These are phyloP conservation scores for Sus scrofa DNA, from an alignment of 2,113 vertebrate species.

Conservation along the genomic window T2T-Sscrofa CM000826.6:29759501-29760000, in stretches of 20 bases:
- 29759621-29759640: not conserved
- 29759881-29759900: not conserved
- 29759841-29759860: not conserved
- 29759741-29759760: not conserved
- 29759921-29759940: not conserved
- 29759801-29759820: not conserved
- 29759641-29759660: not conserved
- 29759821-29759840: not conserved
- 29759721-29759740: not conserved
- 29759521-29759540: too few species aligned
- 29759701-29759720: not conserved
- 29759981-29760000: not conserved
- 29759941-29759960: not conserved
- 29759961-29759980: not conserved
- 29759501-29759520: too few species aligned
- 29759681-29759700: not conserved
- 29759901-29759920: not conserved
- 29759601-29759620: not conserved
- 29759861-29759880: not conserved
- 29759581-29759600: not conserved
- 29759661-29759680: not conserved
- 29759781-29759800: not conserved
- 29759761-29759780: not conserved
- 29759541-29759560: too few species aligned
- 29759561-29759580: too few species aligned